These are phyloP conservation scores for Linnaemya vulpina DNA, from an alignment of 2,888 invertebrate genomes.

Conservation along the genomic window DNA sequence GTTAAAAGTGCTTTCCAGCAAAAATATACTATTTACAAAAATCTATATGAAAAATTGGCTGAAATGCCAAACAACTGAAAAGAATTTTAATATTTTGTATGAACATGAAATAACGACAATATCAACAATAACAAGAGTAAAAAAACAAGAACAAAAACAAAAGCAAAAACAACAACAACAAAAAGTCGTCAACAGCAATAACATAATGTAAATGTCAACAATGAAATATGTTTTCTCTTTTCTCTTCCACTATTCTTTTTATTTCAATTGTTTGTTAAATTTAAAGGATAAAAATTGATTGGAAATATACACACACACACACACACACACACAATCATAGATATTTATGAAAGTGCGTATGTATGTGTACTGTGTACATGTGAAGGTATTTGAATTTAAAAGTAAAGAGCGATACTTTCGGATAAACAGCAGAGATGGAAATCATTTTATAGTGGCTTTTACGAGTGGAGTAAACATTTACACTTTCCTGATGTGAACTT, in stretches of 20 bases:
- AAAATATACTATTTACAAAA: neutral
- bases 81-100: slow-evolving; percentile 37
- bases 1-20: neutral
- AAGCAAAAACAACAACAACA: neutral
- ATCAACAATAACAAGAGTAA: slow-evolving; percentile 28
- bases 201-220: slow-evolving; percentile 55
- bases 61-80: slow-evolving; percentile 35
- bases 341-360: neutral
- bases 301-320: slow-evolving; percentile 9
- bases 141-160: neutral
- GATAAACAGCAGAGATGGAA: too few species aligned
- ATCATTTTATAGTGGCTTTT: too few species aligned
- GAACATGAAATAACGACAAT: slow-evolving; percentile 40
- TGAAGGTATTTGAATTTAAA: too few species aligned
- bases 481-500: too few species aligned
- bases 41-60: neutral
- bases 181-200: slow-evolving; percentile 18
- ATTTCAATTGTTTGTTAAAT: slow-evolving; percentile 45
- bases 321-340: neutral
- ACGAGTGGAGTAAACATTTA: too few species aligned
- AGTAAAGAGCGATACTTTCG: too few species aligned
- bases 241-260: neutral
- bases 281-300: slow-evolving; percentile 50
- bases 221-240: slow-evolving; percentile 42
- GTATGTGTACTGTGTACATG: neutral